Evolutionary conservation across 2,113 vertebrate species (phyloP), one percentile per base, ranked within the genome.

Genomic region (Deroptyus accipitrinus): DNA sequence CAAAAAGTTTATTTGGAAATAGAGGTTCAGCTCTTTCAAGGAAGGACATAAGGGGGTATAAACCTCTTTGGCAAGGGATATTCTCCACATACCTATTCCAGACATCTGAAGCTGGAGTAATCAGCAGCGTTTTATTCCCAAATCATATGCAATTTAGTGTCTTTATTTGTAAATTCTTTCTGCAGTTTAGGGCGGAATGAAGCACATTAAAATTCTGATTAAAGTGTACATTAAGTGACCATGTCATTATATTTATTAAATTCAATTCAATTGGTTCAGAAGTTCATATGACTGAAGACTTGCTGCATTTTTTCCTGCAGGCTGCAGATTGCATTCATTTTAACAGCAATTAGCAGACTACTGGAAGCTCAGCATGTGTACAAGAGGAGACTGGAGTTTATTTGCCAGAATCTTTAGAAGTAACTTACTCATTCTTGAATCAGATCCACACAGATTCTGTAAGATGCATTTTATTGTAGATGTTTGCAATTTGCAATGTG

Each of bases 291-390:
- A 59, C 51, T 33, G 10, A 77, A 67, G 12, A 18, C 24, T 81
- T 81, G 23, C 18, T 73, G 33, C 24, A 35, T 61, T 42, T 83
- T 88, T 92, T 72, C 61, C 55, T 84, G 48, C 15, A 63, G 33
- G n/a, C 16, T 77, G 54, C 33, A 77, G 37, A 55, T 1, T 62
- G 31, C 3, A 4, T 41, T 83, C 52, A 90, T 86, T 95, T 92
- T 51, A 86, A 81, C 46, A 96, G 41, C 55, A 93, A 70, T 86
- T 92, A 88, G 14, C 8, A 83, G 64, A 81, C 75, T 73, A 82
- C 48, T 95, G 64, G 76, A 88, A 94, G 27, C 13, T 78, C 33
- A 61, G 35, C 17, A n/a, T 67, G 51, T 88, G 35, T 68, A 64
- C 52, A 78, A 62, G 62, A 82, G 8, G 33, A 4, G 2, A 78